These are phyloP conservation scores for Andricus quercusramuli DNA, from an alignment of 2,888 invertebrate species.

Conservation along the genomic window DNA sequence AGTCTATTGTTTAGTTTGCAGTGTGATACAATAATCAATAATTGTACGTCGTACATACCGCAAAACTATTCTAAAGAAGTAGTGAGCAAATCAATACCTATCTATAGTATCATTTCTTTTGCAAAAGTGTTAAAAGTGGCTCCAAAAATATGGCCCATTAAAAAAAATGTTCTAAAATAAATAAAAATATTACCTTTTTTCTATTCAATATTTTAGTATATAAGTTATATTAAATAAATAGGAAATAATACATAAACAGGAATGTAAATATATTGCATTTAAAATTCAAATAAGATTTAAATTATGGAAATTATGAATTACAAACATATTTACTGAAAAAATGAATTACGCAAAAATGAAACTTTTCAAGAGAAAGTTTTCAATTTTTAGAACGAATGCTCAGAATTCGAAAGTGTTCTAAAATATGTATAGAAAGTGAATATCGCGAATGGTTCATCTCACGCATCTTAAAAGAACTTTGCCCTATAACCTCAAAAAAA, in stretches of 20 bases:
- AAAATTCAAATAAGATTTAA: too few relatives aligned
- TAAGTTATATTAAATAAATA: too few relatives aligned
- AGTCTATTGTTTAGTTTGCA: neutral
- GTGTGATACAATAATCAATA: neutral
- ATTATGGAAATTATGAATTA: too few relatives aligned
- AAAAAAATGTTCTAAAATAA: too few relatives aligned
- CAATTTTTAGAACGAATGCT: neutral
- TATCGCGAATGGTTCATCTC: neutral
- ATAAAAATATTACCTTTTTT: too few relatives aligned
- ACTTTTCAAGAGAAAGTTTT: neutral
- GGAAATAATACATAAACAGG: too few relatives aligned
- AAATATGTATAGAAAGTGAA: neutral
- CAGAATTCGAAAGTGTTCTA: constrained; percentile 2
- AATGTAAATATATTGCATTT: too few relatives aligned
- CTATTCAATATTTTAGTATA: too few relatives aligned
- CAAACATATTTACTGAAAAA: too few relatives aligned
- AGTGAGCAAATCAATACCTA: neutral
- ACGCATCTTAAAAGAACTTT: neutral
- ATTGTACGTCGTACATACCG: neutral
- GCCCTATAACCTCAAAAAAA: neutral
- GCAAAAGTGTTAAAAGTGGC: neutral
- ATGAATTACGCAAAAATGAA: neutral
- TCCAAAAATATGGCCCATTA: too few relatives aligned
- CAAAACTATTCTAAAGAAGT: neutral
- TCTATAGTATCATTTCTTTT: neutral